Evolutionary conservation across 2,888 invertebrate species (phyloP).

Genomic region (Dione juno): DNA sequence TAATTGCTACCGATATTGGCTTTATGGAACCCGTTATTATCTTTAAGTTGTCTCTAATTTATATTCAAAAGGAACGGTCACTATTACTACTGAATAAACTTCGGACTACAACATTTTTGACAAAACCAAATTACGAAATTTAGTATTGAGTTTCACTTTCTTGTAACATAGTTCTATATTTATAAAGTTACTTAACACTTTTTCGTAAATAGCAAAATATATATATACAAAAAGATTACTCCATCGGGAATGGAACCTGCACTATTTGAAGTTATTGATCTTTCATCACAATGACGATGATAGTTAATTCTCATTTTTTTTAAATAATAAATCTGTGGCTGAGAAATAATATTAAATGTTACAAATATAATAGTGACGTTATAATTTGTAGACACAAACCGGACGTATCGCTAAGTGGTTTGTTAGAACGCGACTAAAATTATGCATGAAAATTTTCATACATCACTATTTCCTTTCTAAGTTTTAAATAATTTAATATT

Average conservation of each 20-base stretch:
- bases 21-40: neutral
- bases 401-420: constrained; percentile 5
- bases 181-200: too few relatives aligned
- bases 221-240: too few relatives aligned
- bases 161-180: neutral
- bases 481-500: too few relatives aligned
- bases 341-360: neutral
- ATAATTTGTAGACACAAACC: neutral
- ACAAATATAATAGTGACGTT: neutral
- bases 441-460: neutral
- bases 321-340: neutral
- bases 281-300: too few relatives aligned
- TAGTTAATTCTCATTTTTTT: neutral
- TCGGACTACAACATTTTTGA: neutral
- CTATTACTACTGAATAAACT: constrained; percentile 12
- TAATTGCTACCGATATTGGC: neutral
- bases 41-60: constrained; percentile 7
- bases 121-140: too few relatives aligned
- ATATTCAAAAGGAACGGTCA: constrained; percentile 2
- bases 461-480: neutral
- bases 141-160: neutral
- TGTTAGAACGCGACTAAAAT: neutral
- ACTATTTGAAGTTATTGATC: too few relatives aligned
- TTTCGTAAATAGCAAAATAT: too few relatives aligned
- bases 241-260: too few relatives aligned